A percentile compares a stretch with the other conserved stretches of the same genome.
Conservation (phyloP, 2,797 vertebrate species). For the Urocyon cinereoargenteus region DNA sequence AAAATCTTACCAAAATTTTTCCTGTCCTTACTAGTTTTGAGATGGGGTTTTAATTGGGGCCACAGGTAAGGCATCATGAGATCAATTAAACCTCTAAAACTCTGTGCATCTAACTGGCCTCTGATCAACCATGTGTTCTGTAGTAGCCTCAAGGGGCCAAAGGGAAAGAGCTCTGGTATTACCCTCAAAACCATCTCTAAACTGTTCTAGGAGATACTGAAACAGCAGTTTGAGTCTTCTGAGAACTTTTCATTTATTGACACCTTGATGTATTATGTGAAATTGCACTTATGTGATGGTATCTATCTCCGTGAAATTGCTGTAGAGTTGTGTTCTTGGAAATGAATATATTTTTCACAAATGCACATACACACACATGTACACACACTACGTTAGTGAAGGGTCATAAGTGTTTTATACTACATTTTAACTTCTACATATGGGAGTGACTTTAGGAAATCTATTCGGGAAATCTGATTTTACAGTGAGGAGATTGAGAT, state of each 20-base stretch:
- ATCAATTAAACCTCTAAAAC: neutral
- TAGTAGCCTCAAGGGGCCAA: neutral
- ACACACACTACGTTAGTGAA: neutral
- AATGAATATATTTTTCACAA: neutral
- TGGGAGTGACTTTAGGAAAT: neutral
- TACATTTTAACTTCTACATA: neutral
- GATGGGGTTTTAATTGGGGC: neutral
- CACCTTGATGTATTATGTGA: neutral
- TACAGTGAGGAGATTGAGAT: neutral
- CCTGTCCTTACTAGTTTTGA: neutral
- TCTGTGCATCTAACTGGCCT: neutral
- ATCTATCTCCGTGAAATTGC: neutral
- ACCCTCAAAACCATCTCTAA: neutral
- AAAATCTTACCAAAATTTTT: neutral
- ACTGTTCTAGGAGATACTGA: neutral
- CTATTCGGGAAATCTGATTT: neutral
- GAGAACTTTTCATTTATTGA: neutral
- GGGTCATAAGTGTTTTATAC: neutral
- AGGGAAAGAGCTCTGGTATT: neutral
- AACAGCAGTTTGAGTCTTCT: neutral
- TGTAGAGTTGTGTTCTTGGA: neutral
- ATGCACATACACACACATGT: neutral
- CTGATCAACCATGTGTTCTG: neutral
- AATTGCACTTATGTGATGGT: neutral
- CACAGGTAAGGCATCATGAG: neutral